Base-by-base conservation (phyloP, 2,113 vertebrate genomes). In the Antechinus flavipes region DNA sequence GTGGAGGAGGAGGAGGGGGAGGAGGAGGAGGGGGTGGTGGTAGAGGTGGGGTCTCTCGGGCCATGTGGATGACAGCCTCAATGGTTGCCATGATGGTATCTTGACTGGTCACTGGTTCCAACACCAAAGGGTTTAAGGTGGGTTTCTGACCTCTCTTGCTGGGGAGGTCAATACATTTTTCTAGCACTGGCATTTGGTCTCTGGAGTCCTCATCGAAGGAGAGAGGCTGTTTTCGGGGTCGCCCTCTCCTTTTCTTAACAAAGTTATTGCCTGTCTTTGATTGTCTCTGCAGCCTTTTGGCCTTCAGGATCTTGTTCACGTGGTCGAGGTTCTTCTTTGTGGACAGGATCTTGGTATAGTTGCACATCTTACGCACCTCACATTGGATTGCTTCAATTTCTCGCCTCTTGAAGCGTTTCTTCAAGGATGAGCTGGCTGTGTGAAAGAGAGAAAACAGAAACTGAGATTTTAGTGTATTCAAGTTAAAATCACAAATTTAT, bases 191-290 rank as follows among this genome's bases (percentile, higher is more conserved):
- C 99, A 99, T 99, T 98, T 99, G 99, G 98, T 99, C 99, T 98
- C 98, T 98, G 98, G 99, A 98, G 96, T 99, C 99, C 95, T 95
- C 99, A 0, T 99, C 99, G 50, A 91, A 99, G 93, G 30, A 99
- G 84, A 98, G 92, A 7, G 99, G 99, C 96, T 99, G 99, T 97
- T 99, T 99, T 76, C 99, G 98, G 91, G 99, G 99, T 90, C 99
- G 99, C 3, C 99, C 99, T 26, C 99, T 98, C 97, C 99, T 98
- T 97, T 99, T 99, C 98, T 99, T 99, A 95, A 99, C 99, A 89
- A 99, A 99, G 97, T 99, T 99, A 99, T 99, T 99, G 98, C 99
- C 99, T 9, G 99, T 99, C 99, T 99, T 99, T 98, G 99, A 99
- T 99, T 99, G 99, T 99, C 99, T 99, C 99, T 99, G 99, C 98